Percentiles rank a stretch among this genome's conserved stretches.
Evolutionary conservation across 2,113 vertebrate species (phyloP).

Genomic region (Paralichthys olivaceus): DNA sequence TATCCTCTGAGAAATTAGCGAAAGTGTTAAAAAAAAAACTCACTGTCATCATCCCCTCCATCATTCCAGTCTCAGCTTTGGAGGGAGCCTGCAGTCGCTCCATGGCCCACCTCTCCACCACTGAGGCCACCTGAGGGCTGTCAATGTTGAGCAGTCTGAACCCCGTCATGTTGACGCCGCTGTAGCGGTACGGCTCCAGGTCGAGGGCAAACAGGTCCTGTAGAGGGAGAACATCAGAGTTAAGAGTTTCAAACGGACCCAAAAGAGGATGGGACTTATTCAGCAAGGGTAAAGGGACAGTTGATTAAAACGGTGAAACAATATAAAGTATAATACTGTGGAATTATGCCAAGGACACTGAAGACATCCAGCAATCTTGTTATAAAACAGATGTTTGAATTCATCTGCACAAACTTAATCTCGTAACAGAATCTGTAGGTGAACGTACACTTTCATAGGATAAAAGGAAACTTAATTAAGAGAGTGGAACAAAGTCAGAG

Average conservation of each 20-base stretch:
- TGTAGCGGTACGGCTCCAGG: constrained; percentile 96
- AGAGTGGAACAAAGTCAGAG: constrained; percentile 3
- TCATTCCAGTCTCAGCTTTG: constrained; percentile 88
- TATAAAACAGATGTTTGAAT: constrained; percentile 58
- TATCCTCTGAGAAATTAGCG: background rate
- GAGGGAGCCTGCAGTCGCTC: constrained; percentile 92
- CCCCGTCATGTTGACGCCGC: constrained; percentile 97
- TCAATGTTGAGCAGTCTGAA: constrained; percentile 94
- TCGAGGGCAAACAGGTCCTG: constrained; percentile 97
- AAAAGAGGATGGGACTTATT: constrained; percentile 12
- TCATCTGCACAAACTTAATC: constrained; percentile 44
- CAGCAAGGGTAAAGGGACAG: constrained; percentile 25
- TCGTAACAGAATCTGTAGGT: background rate
- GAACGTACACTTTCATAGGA: background rate
- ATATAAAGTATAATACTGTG: constrained; percentile 12
- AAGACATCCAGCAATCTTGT: constrained; percentile 51
- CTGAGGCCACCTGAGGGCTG: constrained; percentile 86
- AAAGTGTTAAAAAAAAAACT: constrained; percentile 43
- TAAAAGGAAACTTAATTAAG: constrained; percentile 36
- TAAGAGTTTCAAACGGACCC: background rate
- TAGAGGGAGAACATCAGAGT: constrained; percentile 1
- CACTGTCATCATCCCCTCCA: constrained; percentile 96
- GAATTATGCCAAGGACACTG: constrained; percentile 46
- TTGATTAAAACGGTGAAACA: constrained; percentile 45
- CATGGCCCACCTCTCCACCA: constrained; percentile 96